Conservation (phyloP, 2,888 invertebrate species). For the Aphidoletes aphidimyza region DNA sequence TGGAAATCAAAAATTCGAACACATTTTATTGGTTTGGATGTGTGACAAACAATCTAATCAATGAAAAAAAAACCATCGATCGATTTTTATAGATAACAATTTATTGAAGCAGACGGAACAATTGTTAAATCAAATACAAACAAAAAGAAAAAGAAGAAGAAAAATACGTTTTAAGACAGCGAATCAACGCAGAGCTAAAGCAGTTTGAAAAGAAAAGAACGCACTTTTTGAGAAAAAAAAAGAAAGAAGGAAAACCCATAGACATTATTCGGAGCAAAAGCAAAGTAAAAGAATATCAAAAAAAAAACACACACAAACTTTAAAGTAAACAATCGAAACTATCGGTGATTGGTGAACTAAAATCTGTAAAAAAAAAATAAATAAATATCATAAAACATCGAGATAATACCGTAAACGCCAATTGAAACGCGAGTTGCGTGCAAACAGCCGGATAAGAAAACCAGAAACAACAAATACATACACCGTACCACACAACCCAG, state of each 20-base stretch:
- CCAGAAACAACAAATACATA: too few species aligned
- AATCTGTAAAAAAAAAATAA: too few species aligned
- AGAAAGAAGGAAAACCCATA: not conserved
- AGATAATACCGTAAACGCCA: slow-evolving; percentile 14
- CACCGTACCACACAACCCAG: not conserved
- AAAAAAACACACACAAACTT: too few species aligned
- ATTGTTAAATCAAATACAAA: slow-evolving; percentile 42
- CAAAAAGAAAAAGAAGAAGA: not conserved
- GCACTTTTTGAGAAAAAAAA: not conserved
- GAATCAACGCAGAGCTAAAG: too few species aligned
- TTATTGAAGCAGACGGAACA: slow-evolving; percentile 28
- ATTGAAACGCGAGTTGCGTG: not conserved
- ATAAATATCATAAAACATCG: too few species aligned
- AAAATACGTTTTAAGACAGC: not conserved
- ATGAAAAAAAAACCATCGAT: too few species aligned
- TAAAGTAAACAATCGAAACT: not conserved
- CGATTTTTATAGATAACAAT: slow-evolving; percentile 10
- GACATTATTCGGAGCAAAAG: too few species aligned
- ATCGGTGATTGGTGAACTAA: slow-evolving; percentile 11
- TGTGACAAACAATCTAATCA: slow-evolving; percentile 16
- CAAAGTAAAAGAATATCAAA: too few species aligned
- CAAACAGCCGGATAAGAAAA: slow-evolving; percentile 32
- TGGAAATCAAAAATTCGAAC: slow-evolving; percentile 44
- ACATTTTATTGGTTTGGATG: not conserved
- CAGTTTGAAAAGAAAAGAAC: not conserved